Evolutionary conservation across 2,797 vertebrate genomes (phyloP), one percentile per base, ranked within the genome.

Genomic region (Aphelocoma californica): DNA sequence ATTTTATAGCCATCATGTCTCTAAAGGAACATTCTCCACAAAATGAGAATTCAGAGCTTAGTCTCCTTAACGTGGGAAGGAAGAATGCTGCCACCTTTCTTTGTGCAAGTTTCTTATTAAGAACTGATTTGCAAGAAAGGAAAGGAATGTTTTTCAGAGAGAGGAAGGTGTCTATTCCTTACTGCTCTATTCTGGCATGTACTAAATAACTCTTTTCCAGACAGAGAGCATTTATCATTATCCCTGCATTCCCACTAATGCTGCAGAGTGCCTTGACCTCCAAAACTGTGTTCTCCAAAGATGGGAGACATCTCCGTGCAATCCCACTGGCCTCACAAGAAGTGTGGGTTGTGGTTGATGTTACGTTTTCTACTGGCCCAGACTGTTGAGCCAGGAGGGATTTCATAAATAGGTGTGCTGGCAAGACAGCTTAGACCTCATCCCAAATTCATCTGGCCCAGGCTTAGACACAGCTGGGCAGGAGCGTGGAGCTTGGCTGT

Each of bases 341-440:
- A 3, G 38, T 31, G 0, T 8, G 45, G 48, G 7, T 47, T 15
- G 2, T 19, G 9, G 51, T 21, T 2, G 4, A 1, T 4, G 3
- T 47, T 72, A 5, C 15, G 0, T 23, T 31, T 44, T 51, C 36
- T 64, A 4, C 32, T 74, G 87, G 62, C 50, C 67, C 66, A 28
- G 44, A 3, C 32, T 44, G 0, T 7, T 53, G 36, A 32, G 40
- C 57, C 50, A 50, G 61, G 75, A 81, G 34, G 11, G 18, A 4
- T n/a, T 19, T 60, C 53, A 10, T 18, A 14, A 50, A 38, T 34
- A 40, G 67, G 12, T 71, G 64, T 61, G 36, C 57, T 86, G 65
- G 38, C 48, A 61, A 42, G 31, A 62, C 12, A 31, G 36, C 18
- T 73, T 8, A 15, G 2, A 54, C 48, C 44, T 48, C 45, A 70